Conservation (phyloP, 2,797 vertebrate species). For the Enteromius unitaeniatus region DNA sequence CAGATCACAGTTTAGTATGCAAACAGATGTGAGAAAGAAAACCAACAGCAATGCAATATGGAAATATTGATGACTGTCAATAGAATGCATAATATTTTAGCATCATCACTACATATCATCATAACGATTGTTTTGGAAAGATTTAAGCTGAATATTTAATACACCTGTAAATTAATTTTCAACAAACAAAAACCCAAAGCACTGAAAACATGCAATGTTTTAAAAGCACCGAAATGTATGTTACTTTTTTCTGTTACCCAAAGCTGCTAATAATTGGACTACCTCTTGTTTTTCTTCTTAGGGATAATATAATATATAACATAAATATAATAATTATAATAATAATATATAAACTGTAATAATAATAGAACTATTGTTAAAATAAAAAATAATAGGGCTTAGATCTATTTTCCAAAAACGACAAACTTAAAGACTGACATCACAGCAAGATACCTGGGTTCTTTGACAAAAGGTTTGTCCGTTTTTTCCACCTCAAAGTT, state of each 20-base stretch:
- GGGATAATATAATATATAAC: background rate
- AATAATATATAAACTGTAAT: background rate
- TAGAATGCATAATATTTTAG: background rate
- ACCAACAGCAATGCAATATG: background rate
- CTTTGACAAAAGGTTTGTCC: slow-evolving; percentile 21
- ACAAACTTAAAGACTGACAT: background rate
- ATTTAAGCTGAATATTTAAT: background rate
- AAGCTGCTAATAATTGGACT: background rate
- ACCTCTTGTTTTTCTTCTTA: background rate
- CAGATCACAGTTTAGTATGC: background rate
- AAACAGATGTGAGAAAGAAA: background rate
- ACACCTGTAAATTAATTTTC: background rate
- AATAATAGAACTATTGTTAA: background rate
- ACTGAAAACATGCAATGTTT: background rate
- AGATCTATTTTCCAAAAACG: background rate
- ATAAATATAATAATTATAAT: background rate
- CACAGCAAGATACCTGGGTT: slow-evolving; percentile 25
- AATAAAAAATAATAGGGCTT: background rate
- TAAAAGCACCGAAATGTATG: background rate
- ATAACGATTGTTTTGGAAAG: background rate
- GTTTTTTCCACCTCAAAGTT: slow-evolving; percentile 48
- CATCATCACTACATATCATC: background rate
- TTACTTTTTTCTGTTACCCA: background rate
- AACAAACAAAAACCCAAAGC: background rate
- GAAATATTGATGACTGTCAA: background rate